Base-by-base conservation (phyloP, 2,888 invertebrate species). In the Graphium colonna region DNA sequence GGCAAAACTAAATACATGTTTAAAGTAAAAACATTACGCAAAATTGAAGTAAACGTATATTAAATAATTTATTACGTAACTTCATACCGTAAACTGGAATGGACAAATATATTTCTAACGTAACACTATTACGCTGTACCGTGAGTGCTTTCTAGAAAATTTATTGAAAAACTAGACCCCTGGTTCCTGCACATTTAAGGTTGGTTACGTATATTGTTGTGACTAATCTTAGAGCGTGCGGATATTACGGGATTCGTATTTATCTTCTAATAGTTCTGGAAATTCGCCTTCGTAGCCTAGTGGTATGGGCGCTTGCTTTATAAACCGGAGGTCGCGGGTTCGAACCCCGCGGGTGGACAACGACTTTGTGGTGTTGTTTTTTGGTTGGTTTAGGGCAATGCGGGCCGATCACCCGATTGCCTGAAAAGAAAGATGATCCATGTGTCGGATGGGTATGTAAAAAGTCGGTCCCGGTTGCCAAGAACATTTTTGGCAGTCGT, bases 181-280 rank as follows among this genome's bases (percentile, higher is more conserved):
- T 12, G 10, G n/a, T 3, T 48, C 43, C 15, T 47, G 43, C 17
- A 38, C 52, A 43, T 53, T 38, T 53, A 12, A 18, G 42, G 52
- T 15, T 39, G 42, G 28, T 53, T 53, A 43, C 52, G 47, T 53
- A 33, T 50, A 43, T 48, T 48, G 47, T 43, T 28, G 52, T 53
- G 26, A 48, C 48, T 13, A 12, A 36, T 31, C 45, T 41, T 21
- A 17, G 15, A 47, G 12, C 41, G 36, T 21, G 26, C 46, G 21
- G 46, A 47, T 42, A 42, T 47, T 48, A 48, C 15, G 36, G 31
- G 36, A 42, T 36, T 18, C 21, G 41, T 45, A 16, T 46, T 45
- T 33, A 33, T n/a, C 33, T 33, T 33, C 2, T 10, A 2, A 10
- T n/a, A 10, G n/a, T 2, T 33, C 26, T 26, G 26, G 26, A 26